Conservation (phyloP, 2,797 vertebrate species). For the Ambastaia sidthimunki region DNA sequence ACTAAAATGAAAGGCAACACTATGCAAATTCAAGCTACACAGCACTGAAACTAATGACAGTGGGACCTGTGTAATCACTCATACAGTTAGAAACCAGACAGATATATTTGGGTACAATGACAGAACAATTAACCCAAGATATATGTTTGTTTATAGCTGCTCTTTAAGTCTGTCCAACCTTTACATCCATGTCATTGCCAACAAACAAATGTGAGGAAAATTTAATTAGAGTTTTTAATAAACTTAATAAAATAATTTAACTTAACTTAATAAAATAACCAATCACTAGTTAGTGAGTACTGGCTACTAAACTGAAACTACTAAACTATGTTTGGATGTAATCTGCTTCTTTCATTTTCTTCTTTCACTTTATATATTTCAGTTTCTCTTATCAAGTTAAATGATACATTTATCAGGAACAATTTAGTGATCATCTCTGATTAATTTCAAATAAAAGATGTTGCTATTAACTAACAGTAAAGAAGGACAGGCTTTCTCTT, state of each 20-base stretch:
- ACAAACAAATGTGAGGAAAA: neutral
- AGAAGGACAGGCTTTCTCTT: neutral
- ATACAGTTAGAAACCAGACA: neutral
- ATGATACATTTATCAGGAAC: neutral
- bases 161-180: too few relatives aligned
- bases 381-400: neutral
- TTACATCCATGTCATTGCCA: neutral
- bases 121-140: constrained; percentile 33
- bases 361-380: too few relatives aligned
- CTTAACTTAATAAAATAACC: neutral
- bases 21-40: constrained; percentile 4
- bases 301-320: neutral
- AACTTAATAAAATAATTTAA: too few relatives aligned
- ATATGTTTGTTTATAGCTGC: too few relatives aligned
- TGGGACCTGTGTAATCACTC: neutral
- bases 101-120: constrained; percentile 8
- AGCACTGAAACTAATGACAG: constrained; percentile 7
- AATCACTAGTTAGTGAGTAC: neutral
- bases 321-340: too few relatives aligned
- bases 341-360: too few relatives aligned
- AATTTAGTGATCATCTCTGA: neutral
- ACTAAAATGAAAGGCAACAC: constrained; percentile 13
- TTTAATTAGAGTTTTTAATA: neutral
- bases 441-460: neutral
- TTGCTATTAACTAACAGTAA: neutral